Percentiles rank a stretch among this genome's conserved stretches.
phyloP scores from a whole-genome alignment of 2,797 vertebrate species.

The Parotocinclus haroldoi region DNA sequence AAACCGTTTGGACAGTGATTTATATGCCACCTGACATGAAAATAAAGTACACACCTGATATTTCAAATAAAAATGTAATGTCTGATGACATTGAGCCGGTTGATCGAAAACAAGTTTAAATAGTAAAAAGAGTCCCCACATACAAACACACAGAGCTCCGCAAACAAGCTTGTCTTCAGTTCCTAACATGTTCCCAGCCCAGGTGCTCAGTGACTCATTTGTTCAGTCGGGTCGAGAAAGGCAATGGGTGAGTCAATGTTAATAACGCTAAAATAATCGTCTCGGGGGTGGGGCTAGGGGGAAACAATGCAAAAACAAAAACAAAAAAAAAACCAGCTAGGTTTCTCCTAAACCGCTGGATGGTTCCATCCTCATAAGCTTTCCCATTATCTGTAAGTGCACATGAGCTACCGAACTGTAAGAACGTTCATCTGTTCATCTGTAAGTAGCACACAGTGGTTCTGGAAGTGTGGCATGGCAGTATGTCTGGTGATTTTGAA shows the following conservation, averaged over 20 bases:
- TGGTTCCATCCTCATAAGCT: slow-evolving; percentile 4
- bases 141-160: slow-evolving; percentile 23
- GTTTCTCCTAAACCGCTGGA: slow-evolving; percentile 22
- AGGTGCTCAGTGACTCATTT: slow-evolving; percentile 15
- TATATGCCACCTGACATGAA: slow-evolving; percentile 2
- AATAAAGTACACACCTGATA: slow-evolving; percentile 22
- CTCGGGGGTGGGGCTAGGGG: neutral
- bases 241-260: slow-evolving; percentile 28
- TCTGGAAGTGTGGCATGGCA: slow-evolving; percentile 17
- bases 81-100: slow-evolving; percentile 7
- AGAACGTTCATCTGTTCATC: too few relatives aligned
- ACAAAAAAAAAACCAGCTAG: too few relatives aligned
- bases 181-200: slow-evolving; percentile 18
- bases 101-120: slow-evolving; percentile 27
- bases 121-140: slow-evolving; percentile 21
- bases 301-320: neutral
- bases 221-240: slow-evolving; percentile 26
- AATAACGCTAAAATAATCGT: slow-evolving; percentile 18
- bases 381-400: slow-evolving; percentile 6
- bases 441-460: neutral
- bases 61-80: slow-evolving; percentile 18
- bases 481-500: slow-evolving; percentile 31
- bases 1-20: neutral
- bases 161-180: neutral
- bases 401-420: slow-evolving; percentile 25